Conservation (phyloP, 2,888 invertebrate species). For the Germaria angustata region DNA sequence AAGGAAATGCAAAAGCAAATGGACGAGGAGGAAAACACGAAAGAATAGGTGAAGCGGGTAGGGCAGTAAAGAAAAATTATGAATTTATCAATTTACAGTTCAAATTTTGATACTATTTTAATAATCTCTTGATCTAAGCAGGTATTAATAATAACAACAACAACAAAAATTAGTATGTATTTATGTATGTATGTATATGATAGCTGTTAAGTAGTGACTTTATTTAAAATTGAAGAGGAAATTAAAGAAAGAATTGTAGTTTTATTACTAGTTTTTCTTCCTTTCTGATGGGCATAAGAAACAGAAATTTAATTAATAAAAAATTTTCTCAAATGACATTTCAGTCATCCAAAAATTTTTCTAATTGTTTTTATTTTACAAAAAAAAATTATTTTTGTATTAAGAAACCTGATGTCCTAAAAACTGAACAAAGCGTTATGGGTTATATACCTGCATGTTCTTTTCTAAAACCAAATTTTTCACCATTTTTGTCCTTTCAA, state of each 20-base stretch:
- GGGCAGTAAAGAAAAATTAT: background rate
- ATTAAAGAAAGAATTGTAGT: too few relatives aligned
- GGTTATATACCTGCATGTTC: background rate
- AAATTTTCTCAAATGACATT: too few relatives aligned
- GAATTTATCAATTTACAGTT: constrained; percentile 9
- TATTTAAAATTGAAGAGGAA: constrained; percentile 16
- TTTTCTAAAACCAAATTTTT: too few relatives aligned
- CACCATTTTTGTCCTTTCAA: too few relatives aligned
- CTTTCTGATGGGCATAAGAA: too few relatives aligned
- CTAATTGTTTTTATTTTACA: background rate
- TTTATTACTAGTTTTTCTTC: too few relatives aligned
- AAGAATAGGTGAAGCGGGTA: background rate
- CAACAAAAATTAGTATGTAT: too few relatives aligned
- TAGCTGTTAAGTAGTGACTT: background rate
- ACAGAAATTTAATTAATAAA: too few relatives aligned
- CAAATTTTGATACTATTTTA: constrained; percentile 44
- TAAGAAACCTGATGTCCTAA: background rate
- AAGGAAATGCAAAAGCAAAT: constrained; percentile 74
- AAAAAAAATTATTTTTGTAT: background rate
- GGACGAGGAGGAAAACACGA: constrained; percentile 24
- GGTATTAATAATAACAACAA: background rate
- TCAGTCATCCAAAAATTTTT: too few relatives aligned
- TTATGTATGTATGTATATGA: background rate
- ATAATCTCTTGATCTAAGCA: background rate
- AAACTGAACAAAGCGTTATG: background rate